phyloP scores from a whole-genome alignment of 1,140 invertebrate genomes.

The Phthorimaea operculella region DNA sequence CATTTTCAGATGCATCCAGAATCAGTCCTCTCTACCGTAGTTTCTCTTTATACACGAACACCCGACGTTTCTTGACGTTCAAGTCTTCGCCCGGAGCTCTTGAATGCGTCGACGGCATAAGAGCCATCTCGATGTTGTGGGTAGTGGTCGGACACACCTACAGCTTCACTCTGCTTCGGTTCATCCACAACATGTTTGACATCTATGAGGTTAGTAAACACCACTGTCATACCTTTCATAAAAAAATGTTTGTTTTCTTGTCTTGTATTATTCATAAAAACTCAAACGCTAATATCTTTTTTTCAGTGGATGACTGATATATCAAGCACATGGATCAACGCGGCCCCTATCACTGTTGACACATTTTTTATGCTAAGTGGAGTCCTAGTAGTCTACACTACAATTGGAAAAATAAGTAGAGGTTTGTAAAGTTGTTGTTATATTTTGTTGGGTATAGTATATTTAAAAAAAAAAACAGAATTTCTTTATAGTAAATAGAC shows the following conservation, averaged over 20 bases:
- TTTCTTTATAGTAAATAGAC: no score
- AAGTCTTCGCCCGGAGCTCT: constrained; percentile 22
- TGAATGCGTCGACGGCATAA: constrained; percentile 66
- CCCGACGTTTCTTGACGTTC: constrained; percentile 28
- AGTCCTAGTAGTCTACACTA: constrained; percentile 30
- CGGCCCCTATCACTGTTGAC: constrained; percentile 29
- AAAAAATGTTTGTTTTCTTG: no score
- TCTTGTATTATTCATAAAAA: no score
- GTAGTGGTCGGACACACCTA: constrained; percentile 71
- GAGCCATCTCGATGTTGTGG: constrained; percentile 74
- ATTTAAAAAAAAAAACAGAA: no score
- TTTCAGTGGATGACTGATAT: constrained; percentile 24
- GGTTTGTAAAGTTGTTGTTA: constrained; percentile 11
- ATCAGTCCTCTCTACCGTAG: constrained; percentile 16
- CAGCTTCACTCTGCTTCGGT: constrained; percentile 27
- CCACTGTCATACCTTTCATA: neutral
- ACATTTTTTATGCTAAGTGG: constrained; percentile 36
- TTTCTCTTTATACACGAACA: constrained; percentile 43
- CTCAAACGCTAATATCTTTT: neutral
- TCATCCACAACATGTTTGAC: constrained; percentile 38
- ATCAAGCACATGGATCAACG: constrained; percentile 21
- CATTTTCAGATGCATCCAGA: constrained; percentile 17
- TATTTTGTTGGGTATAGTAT: no score
- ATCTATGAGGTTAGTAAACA: constrained; percentile 22
- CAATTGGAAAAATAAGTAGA: constrained; percentile 22